Conservation (phyloP, 2,113 vertebrate genomes). For the Trichomycterus rosablanca region DNA sequence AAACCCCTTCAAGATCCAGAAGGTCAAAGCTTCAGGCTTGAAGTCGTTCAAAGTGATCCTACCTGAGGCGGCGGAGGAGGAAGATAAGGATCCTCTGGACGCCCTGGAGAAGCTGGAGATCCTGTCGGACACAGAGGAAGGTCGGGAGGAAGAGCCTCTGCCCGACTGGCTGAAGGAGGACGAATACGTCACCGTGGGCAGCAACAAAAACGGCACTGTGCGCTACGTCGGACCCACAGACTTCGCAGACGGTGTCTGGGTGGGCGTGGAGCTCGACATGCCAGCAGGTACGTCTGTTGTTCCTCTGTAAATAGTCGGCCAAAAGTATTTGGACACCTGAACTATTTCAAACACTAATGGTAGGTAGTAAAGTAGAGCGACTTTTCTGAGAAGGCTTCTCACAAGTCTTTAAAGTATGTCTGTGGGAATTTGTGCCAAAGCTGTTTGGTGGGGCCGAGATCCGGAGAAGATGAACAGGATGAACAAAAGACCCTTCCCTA, state of each 20-base stretch:
- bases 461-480: too few species aligned
- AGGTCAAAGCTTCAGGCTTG: conserved; percentile 69
- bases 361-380: too few species aligned
- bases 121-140: conserved; percentile 69
- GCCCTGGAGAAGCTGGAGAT: conserved; percentile 72
- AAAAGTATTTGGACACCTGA: too few species aligned
- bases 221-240: conserved; percentile 81
- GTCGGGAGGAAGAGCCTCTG: conserved; percentile 58
- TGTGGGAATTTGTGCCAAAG: too few species aligned
- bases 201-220: conserved; percentile 77
- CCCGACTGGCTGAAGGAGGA: conserved; percentile 89
- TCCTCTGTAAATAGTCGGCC: too few species aligned
- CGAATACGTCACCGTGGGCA: conserved; percentile 78
- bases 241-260: conserved; percentile 88
- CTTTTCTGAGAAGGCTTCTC: too few species aligned
- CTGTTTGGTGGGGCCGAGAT: too few species aligned
- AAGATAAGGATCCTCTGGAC: conserved; percentile 9
- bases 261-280: conserved; percentile 89
- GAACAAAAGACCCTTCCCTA: too few species aligned
- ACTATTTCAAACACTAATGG: too few species aligned
- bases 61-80: conserved; percentile 27
- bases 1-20: conserved; percentile 72
- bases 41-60: conserved; percentile 65
- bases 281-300: conserved; percentile 87
- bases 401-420: too few species aligned